A percentile compares a stretch with the other conserved stretches of the same genome.
Evolutionary conservation across 2,797 vertebrate genomes (phyloP).

Genomic region (Epinephelus awoara): DNA sequence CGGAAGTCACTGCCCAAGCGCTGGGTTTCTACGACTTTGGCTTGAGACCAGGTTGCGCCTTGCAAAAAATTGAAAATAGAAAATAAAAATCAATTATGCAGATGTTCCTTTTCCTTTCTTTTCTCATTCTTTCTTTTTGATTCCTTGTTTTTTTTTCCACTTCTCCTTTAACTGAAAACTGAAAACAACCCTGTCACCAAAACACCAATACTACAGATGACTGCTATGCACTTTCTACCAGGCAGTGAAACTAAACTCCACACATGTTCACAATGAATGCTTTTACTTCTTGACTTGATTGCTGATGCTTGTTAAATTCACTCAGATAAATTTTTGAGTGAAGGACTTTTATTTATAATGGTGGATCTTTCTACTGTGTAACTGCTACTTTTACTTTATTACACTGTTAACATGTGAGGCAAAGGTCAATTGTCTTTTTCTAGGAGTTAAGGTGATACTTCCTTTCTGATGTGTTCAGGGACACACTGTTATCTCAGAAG

Average conservation of each 20-base stretch:
- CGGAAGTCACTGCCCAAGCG: no score
- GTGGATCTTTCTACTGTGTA: not conserved
- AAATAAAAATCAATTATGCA: no score
- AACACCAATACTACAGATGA: not conserved
- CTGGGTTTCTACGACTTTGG: no score
- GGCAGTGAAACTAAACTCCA: not conserved
- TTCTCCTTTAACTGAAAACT: no score
- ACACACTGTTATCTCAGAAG: slow-evolving; percentile 2
- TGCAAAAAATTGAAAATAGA: no score
- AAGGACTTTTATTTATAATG: not conserved
- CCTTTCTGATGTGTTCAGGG: slow-evolving; percentile 18
- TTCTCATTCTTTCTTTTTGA: no score
- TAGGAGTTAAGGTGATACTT: slow-evolving; percentile 40
- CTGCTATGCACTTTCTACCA: not conserved
- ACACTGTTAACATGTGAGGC: slow-evolving; percentile 3
- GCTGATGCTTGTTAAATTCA: not conserved
- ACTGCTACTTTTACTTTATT: not conserved
- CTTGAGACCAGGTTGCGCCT: no score
- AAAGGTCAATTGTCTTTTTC: slow-evolving; percentile 19
- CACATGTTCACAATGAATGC: not conserved
- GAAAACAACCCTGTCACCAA: not conserved
- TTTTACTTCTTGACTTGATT: not conserved
- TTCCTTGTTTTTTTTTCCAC: no score
- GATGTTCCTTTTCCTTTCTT: no score
- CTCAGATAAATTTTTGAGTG: not conserved